Conservation (phyloP, 2,113 vertebrate species). For the Nestor notabilis region DNA sequence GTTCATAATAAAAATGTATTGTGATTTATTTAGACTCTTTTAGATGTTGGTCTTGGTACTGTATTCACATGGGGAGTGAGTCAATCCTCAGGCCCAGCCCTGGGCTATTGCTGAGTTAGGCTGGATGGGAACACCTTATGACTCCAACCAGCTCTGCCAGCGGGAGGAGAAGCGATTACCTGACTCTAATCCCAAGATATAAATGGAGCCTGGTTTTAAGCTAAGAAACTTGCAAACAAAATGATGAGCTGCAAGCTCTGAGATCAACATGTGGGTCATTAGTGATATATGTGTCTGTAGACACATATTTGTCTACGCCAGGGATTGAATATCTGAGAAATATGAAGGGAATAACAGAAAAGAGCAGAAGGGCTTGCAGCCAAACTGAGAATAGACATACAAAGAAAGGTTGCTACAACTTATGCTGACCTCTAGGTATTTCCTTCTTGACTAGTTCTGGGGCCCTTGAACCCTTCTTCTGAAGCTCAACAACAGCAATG, state of each 20-base stretch:
- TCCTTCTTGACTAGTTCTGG: slow-evolving; percentile 1
- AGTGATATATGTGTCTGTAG: neutral
- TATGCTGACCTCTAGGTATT: slow-evolving; percentile 13
- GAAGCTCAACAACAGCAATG: slow-evolving; percentile 1
- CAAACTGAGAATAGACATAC: neutral
- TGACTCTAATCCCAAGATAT: neutral
- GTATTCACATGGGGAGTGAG: neutral
- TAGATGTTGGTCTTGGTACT: neutral
- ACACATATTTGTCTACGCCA: neutral
- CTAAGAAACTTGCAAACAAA: neutral
- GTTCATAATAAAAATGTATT: neutral
- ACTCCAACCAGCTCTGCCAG: neutral
- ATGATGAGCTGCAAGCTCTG: neutral
- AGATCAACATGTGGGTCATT: neutral
- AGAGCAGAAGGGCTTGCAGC: neutral
- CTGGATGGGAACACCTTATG: neutral
- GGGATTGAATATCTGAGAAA: neutral
- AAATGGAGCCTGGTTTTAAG: neutral
- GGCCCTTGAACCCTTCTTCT: neutral
- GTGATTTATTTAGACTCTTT: neutral
- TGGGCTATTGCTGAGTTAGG: neutral
- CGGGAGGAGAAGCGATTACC: neutral
- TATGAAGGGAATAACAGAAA: neutral
- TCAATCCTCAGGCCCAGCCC: neutral
- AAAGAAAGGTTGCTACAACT: neutral